Percentiles rank a stretch among this genome's conserved stretches.
phyloP scores from a whole-genome alignment of 2,113 vertebrate genomes.

The Oncorhynchus masou region DNA sequence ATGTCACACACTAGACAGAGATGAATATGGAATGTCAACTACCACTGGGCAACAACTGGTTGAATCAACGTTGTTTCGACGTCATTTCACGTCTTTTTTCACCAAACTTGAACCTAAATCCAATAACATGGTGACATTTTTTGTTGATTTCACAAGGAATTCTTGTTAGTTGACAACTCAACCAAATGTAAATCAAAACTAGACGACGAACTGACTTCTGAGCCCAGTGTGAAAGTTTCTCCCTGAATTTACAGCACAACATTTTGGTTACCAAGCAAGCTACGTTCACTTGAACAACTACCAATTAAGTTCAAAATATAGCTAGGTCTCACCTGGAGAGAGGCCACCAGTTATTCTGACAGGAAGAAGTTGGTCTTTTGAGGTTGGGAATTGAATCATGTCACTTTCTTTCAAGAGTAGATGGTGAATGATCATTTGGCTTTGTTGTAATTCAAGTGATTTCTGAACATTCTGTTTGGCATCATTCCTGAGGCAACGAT shows the following conservation, averaged over 20 bases:
- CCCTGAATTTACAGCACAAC: background rate
- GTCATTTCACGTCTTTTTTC: background rate
- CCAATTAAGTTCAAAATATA: too few relatives aligned
- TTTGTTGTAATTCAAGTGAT: background rate
- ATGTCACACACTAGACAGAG: background rate
- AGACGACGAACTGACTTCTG: too few relatives aligned
- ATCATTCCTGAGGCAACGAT: conserved; percentile 2
- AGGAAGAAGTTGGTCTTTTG: background rate
- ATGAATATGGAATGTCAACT: background rate
- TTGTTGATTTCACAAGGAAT: too few relatives aligned
- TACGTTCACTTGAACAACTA: too few relatives aligned
- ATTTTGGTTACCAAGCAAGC: too few relatives aligned
- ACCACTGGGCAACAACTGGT: background rate
- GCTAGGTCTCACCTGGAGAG: background rate
- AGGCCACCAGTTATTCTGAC: background rate
- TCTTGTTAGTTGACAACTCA: too few relatives aligned
- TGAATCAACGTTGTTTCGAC: background rate
- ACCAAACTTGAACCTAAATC: too few relatives aligned
- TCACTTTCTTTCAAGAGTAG: too few relatives aligned
- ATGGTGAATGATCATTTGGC: too few relatives aligned
- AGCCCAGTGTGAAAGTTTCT: background rate
- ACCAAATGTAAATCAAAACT: too few relatives aligned
- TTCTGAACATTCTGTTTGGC: conserved; percentile 5
- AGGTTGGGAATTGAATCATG: background rate
- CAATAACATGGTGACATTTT: too few relatives aligned